Conservation (phyloP, 1,140 invertebrate species). For the Drosophila tani region DNA sequence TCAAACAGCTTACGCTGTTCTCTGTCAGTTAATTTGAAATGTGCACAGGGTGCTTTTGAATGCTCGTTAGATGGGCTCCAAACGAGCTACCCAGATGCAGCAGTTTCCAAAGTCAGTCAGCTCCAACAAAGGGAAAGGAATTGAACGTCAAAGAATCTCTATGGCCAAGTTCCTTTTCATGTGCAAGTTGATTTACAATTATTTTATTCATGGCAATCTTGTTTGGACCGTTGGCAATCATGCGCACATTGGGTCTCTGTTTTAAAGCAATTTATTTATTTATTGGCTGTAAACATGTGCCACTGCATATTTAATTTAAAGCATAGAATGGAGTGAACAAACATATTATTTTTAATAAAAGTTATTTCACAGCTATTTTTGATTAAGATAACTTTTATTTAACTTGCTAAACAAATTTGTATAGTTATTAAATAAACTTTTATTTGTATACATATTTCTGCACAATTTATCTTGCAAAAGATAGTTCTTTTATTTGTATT, state of each 20-base stretch:
- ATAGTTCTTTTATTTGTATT: neutral
- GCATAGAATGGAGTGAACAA: too few relatives aligned
- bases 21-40: slow-evolving; percentile 34
- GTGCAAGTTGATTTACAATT: slow-evolving; percentile 6
- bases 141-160: neutral
- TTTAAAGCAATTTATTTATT: slow-evolving; percentile 4
- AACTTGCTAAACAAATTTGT: neutral
- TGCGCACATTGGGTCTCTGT: neutral
- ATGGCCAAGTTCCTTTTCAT: slow-evolving; percentile 1
- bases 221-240: neutral
- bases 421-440: neutral
- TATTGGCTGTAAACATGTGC: neutral
- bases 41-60: slow-evolving; percentile 16
- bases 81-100: neutral
- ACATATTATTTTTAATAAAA: too few relatives aligned
- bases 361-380: neutral
- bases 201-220: slow-evolving; percentile 9
- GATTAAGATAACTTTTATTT: neutral
- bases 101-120: neutral
- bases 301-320: neutral
- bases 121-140: slow-evolving; percentile 3
- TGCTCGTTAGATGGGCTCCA: slow-evolving; percentile 10
- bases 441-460: too few relatives aligned
- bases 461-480: neutral
- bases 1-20: slow-evolving; percentile 27